Evolutionary conservation across 2,888 invertebrate species (phyloP).

Genomic region (Tetropium fuscum): DNA sequence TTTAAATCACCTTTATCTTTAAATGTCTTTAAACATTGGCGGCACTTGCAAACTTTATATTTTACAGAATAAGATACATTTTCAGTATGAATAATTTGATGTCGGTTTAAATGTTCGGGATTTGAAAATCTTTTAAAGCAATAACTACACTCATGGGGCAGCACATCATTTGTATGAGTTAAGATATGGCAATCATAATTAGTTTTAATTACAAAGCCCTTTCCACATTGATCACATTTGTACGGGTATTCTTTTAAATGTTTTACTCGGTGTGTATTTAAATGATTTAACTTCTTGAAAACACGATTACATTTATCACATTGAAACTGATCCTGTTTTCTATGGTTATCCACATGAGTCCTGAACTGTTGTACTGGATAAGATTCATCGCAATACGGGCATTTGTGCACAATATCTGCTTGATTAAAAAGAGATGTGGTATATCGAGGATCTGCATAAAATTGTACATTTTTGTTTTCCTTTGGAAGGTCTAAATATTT

Average conservation of each 20-base stretch:
- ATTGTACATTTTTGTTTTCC: constrained; percentile 36
- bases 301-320: constrained; percentile 56
- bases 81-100: constrained; percentile 56
- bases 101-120: constrained; percentile 56
- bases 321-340: constrained; percentile 50
- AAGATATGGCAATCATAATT: constrained; percentile 57
- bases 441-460: constrained; percentile 22
- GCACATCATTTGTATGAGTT: constrained; percentile 51
- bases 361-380: constrained; percentile 47
- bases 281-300: constrained; percentile 55
- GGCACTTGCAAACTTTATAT: constrained; percentile 52
- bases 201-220: constrained; percentile 56
- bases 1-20: constrained; percentile 49
- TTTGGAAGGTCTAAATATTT: constrained; percentile 53
- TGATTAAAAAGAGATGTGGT: constrained; percentile 39
- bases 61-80: constrained; percentile 54
- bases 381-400: constrained; percentile 50
- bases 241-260: constrained; percentile 57
- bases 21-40: constrained; percentile 52
- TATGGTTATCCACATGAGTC: constrained; percentile 51
- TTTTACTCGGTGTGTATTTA: constrained; percentile 54
- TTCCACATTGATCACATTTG: constrained; percentile 55
- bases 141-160: constrained; percentile 54
- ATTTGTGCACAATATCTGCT: constrained; percentile 49
- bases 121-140: constrained; percentile 56